phyloP scores from a whole-genome alignment of 2,888 invertebrate genomes.

The Psylliodes chrysocephalus region DNA sequence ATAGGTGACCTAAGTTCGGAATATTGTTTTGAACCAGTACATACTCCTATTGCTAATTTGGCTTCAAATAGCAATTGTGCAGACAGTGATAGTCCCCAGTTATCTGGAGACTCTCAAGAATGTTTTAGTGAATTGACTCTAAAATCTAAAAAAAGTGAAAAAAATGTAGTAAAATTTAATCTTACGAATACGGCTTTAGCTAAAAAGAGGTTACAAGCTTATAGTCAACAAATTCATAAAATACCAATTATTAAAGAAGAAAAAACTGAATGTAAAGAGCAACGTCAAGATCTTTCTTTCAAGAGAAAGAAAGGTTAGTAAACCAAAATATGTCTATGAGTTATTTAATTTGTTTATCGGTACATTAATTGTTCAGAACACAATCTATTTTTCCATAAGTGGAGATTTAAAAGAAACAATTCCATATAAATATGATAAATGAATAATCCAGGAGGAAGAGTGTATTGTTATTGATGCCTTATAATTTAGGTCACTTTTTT shows the following conservation, averaged over 20 bases:
- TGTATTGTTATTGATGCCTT: no score
- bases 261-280: slow-evolving; percentile 36
- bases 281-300: slow-evolving; percentile 31
- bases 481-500: no score
- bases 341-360: no score
- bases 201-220: slow-evolving; percentile 60
- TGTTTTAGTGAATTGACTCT: not conserved
- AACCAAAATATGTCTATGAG: no score
- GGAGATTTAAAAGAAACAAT: no score
- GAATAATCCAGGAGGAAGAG: no score
- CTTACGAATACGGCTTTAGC: slow-evolving; percentile 53
- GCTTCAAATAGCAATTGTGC: slow-evolving; percentile 14
- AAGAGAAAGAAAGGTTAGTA: slow-evolving; percentile 44
- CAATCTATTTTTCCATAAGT: no score
- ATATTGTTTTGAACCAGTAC: not conserved
- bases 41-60: not conserved
- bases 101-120: slow-evolving; percentile 1
- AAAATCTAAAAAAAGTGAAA: slow-evolving; percentile 29
- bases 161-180: slow-evolving; percentile 40
- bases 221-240: slow-evolving; percentile 47
- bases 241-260: slow-evolving; percentile 41
- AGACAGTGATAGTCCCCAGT: slow-evolving; percentile 3
- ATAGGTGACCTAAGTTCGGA: not conserved
- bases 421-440: no score
- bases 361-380: no score